Evolutionary conservation across 2,113 vertebrate genomes (phyloP).

Genomic region (Xenopus tropicalis): UCB_Xtro_10.0 CM004448.2:42777001-42777500

Average conservation of each 20-base stretch:
- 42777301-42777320: conserved; percentile 5
- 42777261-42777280: background rate
- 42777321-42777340: conserved; percentile 6
- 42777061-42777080: too few relatives aligned
- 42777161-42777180: background rate
- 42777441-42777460: background rate
- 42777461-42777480: background rate
- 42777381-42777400: conserved; percentile 16
- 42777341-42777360: conserved; percentile 10
- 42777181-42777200: background rate
- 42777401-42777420: background rate
- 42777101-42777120: too few relatives aligned
- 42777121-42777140: too few relatives aligned
- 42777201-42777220: background rate
- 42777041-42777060: too few relatives aligned
- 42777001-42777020: too few relatives aligned
- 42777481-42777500: background rate
- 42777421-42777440: background rate
- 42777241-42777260: background rate
- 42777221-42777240: background rate
- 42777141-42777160: background rate
- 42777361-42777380: conserved; percentile 4
- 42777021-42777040: too few relatives aligned
- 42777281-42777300: background rate
- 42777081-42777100: too few relatives aligned